These are phyloP conservation scores for Pomacea canaliculata DNA, from an alignment of 2,888 invertebrate genomes.

Conservation along the genomic window DNA sequence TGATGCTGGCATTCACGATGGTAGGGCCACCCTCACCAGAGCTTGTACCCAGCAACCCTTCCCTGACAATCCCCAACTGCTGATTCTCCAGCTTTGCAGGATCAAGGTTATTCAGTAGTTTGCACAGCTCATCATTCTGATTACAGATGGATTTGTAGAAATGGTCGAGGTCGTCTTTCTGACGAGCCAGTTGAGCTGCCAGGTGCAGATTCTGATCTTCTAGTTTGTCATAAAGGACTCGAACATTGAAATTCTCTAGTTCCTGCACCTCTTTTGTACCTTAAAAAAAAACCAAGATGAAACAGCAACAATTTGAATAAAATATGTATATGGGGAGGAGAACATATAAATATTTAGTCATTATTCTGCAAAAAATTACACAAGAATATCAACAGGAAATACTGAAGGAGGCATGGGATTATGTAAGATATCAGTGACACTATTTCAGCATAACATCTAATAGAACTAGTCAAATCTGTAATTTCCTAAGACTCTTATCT, in stretches of 20 bases:
- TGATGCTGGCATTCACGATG: slow-evolving; percentile 47
- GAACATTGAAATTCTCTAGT: slow-evolving; percentile 66
- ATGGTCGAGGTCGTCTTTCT: slow-evolving; percentile 60
- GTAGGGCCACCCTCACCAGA: slow-evolving; percentile 40
- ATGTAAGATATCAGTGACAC: too few relatives aligned
- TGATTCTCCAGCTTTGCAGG: slow-evolving; percentile 55
- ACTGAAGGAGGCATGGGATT: too few relatives aligned
- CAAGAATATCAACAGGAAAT: too few relatives aligned
- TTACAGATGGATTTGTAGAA: slow-evolving; percentile 62
- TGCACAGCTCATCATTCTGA: slow-evolving; percentile 62
- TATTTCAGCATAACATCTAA: too few relatives aligned
- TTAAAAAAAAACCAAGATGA: slow-evolving; percentile 5
- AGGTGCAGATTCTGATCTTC: slow-evolving; percentile 68
- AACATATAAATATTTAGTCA: too few relatives aligned
- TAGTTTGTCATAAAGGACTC: slow-evolving; percentile 66
- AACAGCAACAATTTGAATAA: too few relatives aligned
- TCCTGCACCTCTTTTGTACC: slow-evolving; percentile 38
- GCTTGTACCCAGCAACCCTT: slow-evolving; percentile 44
- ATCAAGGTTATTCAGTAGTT: slow-evolving; percentile 58
- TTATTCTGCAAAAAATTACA: too few relatives aligned
- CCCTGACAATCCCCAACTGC: slow-evolving; percentile 35
- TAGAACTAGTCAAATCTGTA: too few relatives aligned
- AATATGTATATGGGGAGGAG: too few relatives aligned
- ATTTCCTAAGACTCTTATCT: too few relatives aligned
- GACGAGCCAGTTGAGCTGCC: slow-evolving; percentile 65